Percentiles rank a stretch among this genome's conserved stretches.
These are phyloP conservation scores for Phodopus roborovskii DNA, from an alignment of 2,113 vertebrate genomes.

Conservation along the genomic window DNA sequence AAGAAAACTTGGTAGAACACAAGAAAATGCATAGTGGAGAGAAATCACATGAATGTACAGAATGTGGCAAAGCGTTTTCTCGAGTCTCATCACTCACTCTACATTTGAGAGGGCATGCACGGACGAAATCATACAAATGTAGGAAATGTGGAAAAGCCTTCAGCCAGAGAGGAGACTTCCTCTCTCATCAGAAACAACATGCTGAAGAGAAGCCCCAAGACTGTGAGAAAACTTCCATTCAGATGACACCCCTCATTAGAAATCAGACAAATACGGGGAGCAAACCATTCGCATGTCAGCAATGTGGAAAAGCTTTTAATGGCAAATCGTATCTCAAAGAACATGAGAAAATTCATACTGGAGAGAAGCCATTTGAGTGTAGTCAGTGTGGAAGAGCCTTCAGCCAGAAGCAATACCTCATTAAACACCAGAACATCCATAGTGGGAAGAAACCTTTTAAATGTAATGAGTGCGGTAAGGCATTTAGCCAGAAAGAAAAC, in stretches of 20 bases:
- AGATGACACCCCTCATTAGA: conserved; percentile 57
- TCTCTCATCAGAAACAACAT: conserved; percentile 79
- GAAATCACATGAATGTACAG: conserved; percentile 73
- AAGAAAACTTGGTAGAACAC: conserved; percentile 48
- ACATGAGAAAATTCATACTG: conserved; percentile 78
- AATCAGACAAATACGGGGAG: conserved; percentile 70
- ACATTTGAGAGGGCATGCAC: conserved; percentile 78
- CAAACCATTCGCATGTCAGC: conserved; percentile 75
- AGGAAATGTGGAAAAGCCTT: conserved; percentile 83
- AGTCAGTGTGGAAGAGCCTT: conserved; percentile 80
- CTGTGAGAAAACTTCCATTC: conserved; percentile 69
- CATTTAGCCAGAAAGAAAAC: conserved; percentile 83
- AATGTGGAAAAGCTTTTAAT: conserved; percentile 77
- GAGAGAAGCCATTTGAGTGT: conserved; percentile 81
- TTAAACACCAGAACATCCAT: conserved; percentile 82
- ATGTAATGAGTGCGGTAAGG: conserved; percentile 83
- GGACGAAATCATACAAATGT: conserved; percentile 75
- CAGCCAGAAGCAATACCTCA: conserved; percentile 79
- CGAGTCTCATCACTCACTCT: conserved; percentile 71
- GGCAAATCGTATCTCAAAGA: conserved; percentile 74
- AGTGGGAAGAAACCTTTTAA: conserved; percentile 82
- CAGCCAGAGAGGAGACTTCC: conserved; percentile 81
- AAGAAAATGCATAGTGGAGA: conserved; percentile 46
- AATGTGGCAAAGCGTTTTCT: conserved; percentile 80
- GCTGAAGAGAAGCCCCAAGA: conserved; percentile 74